Base-by-base conservation (phyloP, 2,113 vertebrate genomes). In the Microtus oregoni region DNA sequence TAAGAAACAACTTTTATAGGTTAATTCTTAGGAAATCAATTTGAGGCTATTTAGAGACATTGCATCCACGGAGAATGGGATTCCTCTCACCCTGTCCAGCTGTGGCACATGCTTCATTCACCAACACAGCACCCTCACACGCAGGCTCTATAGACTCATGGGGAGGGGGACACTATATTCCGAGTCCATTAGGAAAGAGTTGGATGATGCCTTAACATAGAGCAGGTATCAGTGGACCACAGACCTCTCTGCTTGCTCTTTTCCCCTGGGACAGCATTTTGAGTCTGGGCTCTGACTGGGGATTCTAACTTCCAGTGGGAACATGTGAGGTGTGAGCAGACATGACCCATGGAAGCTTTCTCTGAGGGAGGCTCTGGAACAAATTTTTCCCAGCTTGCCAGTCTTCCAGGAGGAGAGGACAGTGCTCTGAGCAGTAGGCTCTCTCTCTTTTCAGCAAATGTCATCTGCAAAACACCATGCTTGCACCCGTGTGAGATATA, bases 1-100 rank as follows among this genome's bases (percentile, higher is more conserved):
- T 98, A 97, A 97, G 35, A 97, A 98, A 96, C 97, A 97, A 97
- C 73, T 86, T 98, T 98, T 95, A 98, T 32, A 96, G 98, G 97
- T 98, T 97, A 79, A 97, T 98, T 2, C 1, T 96, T 92, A 97
- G 77, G 96, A 98, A 98, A 94, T 97, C 19, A 4, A 97, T 96
- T 95, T 96, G 92, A 95, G 87, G 95, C 92, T 97, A 38, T 95
- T 96, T 95, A 97, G 97, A 97, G 92, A 94, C 63, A 91, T 70
- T 77, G 30, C 38, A 89, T 85, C 96, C 47, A 85, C 14, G 0
- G 63, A 65, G 86, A 55, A 1, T 0, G 14, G 89, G 75, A 88
- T 90, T 93, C 55, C 61, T 90, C 82, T 96, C 0, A 2, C 20
- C 87, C 73, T 91, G 77, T 96, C 92, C 86, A 22, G 10, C 70